phyloP scores from a whole-genome alignment of 2,113 vertebrate genomes.

The Dicerorhinus sumatrensis region DNA sequence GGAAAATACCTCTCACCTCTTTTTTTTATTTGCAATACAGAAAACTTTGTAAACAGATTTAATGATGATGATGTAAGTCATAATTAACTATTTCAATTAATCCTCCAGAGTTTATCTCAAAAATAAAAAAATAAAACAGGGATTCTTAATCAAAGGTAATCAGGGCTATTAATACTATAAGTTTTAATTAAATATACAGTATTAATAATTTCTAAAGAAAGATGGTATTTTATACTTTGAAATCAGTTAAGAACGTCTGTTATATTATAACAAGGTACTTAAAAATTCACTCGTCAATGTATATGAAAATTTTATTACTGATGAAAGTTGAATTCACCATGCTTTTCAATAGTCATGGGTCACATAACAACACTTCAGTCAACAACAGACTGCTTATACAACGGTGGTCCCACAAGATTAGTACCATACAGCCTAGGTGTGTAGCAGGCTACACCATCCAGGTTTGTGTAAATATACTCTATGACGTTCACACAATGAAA shows the following conservation, averaged over 20 bases:
- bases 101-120: constrained; percentile 49
- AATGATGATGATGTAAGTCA: constrained; percentile 55
- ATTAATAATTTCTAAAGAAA: constrained; percentile 38
- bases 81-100: constrained; percentile 64
- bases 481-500: too few relatives aligned
- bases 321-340: neutral
- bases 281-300: neutral
- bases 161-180: constrained; percentile 27
- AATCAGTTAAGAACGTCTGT: neutral
- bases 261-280: neutral
- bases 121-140: constrained; percentile 54
- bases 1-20: neutral
- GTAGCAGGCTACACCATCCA: too few relatives aligned
- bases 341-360: neutral
- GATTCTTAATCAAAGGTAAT: constrained; percentile 35
- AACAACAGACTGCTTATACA: too few relatives aligned
- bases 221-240: constrained; percentile 39
- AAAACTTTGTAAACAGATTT: constrained; percentile 56
- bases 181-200: constrained; percentile 41
- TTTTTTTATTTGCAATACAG: constrained; percentile 31
- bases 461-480: too few relatives aligned
- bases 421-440: too few relatives aligned
- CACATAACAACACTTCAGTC: too few relatives aligned
- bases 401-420: too few relatives aligned
- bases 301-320: neutral